A percentile compares a stretch with the other conserved stretches of the same genome.
Evolutionary conservation across 2,888 invertebrate genomes (phyloP).

Genomic region (Ypsolopha scabrella): DNA sequence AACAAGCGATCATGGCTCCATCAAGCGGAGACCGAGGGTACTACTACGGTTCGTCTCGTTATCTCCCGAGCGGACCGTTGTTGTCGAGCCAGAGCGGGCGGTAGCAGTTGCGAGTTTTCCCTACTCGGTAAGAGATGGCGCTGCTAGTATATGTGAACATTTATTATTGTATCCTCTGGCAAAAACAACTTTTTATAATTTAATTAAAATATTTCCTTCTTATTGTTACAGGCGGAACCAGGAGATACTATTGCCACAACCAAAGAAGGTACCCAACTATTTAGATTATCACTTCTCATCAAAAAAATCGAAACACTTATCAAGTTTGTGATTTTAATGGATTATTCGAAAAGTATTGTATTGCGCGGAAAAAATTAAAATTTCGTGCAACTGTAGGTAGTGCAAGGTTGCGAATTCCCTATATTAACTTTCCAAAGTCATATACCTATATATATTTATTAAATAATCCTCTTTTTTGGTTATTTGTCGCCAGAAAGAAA

Average conservation of each 20-base stretch:
- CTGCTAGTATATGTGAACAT: conserved; percentile 12
- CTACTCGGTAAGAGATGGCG: conserved; percentile 67
- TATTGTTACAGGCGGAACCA: conserved; percentile 74
- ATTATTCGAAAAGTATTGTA: no score
- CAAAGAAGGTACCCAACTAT: conserved; percentile 80
- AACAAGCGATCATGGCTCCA: conserved; percentile 70
- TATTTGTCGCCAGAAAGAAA: no score
- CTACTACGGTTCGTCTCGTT: conserved; percentile 49
- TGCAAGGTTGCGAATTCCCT: no score
- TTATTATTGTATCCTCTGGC: neutral
- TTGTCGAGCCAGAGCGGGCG: conserved; percentile 17
- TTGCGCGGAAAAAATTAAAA: no score
- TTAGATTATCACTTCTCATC: no score
- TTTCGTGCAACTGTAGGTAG: no score
- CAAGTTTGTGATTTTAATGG: no score
- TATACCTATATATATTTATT: no score
- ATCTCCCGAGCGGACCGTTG: conserved; percentile 24
- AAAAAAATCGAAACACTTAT: no score
- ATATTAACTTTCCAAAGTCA: no score
- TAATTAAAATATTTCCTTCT: conserved; percentile 1
- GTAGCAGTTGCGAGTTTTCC: conserved; percentile 22
- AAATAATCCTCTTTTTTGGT: no score
- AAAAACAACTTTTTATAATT: conserved; percentile 2
- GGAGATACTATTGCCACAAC: conserved; percentile 86
- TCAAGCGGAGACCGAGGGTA: conserved; percentile 69